phyloP scores from a whole-genome alignment of 2,113 vertebrate species.

The Caranx melampygus region DNA sequence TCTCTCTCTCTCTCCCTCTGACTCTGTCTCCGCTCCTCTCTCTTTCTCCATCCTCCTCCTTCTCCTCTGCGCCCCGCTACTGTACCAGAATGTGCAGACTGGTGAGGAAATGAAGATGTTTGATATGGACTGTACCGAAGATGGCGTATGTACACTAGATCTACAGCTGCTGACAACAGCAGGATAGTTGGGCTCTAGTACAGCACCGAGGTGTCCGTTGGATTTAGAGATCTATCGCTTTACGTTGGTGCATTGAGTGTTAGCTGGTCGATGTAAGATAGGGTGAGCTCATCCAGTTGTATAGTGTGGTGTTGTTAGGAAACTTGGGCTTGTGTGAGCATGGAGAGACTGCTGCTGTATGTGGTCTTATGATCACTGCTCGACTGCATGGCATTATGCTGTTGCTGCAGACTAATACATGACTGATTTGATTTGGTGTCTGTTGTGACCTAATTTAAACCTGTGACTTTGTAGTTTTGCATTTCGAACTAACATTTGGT shows the following conservation, averaged over 20 bases:
- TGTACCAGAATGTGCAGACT: slow-evolving; percentile 68
- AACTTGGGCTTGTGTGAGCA: slow-evolving; percentile 44
- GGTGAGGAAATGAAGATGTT: slow-evolving; percentile 69
- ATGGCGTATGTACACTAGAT: slow-evolving; percentile 64
- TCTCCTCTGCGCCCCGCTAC: slow-evolving; percentile 64
- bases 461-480: slow-evolving; percentile 23
- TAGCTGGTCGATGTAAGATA: slow-evolving; percentile 39
- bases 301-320: slow-evolving; percentile 25
- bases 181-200: slow-evolving; percentile 52
- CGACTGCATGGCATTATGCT: slow-evolving; percentile 35
- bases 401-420: slow-evolving; percentile 35
- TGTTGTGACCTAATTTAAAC: slow-evolving; percentile 18
- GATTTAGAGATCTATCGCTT: slow-evolving; percentile 49
- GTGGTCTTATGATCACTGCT: slow-evolving; percentile 28
- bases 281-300: slow-evolving; percentile 29
- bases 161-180: slow-evolving; percentile 58
- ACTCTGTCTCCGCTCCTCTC: slow-evolving; percentile 56
- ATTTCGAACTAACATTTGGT: slow-evolving; percentile 36
- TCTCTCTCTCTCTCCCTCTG: slow-evolving; percentile 70
- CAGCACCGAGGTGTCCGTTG: slow-evolving; percentile 47
- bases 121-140: slow-evolving; percentile 66
- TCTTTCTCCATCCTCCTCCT: slow-evolving; percentile 55
- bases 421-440: slow-evolving; percentile 20
- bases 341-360: slow-evolving; percentile 27
- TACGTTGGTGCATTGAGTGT: slow-evolving; percentile 61